phyloP scores from a whole-genome alignment of 2,888 invertebrate genomes.

The Unio delphinus region DNA sequence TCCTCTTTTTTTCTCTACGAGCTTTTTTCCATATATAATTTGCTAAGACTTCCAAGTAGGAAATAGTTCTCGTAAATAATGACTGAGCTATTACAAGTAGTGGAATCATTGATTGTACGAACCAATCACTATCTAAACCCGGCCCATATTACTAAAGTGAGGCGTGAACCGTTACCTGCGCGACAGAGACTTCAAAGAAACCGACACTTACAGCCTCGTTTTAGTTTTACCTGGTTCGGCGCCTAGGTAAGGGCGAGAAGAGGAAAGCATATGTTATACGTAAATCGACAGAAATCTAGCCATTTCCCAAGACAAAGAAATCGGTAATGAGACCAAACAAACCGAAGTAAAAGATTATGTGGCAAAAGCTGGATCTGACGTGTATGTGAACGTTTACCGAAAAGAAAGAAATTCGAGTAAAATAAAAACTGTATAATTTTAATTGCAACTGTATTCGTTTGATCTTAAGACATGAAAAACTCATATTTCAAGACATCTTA shows the following conservation, averaged over 20 bases:
- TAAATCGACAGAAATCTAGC: no score
- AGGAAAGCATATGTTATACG: no score
- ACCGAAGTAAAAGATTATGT: no score
- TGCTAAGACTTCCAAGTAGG: not conserved
- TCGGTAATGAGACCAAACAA: no score
- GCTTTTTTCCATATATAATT: conserved; percentile 9
- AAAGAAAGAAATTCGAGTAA: no score
- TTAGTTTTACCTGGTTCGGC: not conserved
- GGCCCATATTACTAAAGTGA: conserved; percentile 1
- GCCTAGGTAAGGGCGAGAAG: conserved; percentile 1
- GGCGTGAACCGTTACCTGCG: conserved; percentile 8
- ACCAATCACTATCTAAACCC: conserved; percentile 10
- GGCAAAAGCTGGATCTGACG: no score
- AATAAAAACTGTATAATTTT: no score
- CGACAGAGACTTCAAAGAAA: conserved; percentile 15
- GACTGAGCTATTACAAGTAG: conserved; percentile 15
- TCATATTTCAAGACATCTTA: no score
- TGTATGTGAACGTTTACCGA: no score
- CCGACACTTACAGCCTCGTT: conserved; percentile 9
- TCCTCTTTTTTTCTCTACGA: conserved; percentile 1
- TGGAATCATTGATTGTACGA: conserved; percentile 5
- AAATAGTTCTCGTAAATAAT: conserved; percentile 21
- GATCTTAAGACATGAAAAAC: no score
- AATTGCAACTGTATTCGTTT: no score
- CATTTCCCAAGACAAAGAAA: no score